Conservation (phyloP, 2,888 invertebrate species). For the Andrena trimmerana region DNA sequence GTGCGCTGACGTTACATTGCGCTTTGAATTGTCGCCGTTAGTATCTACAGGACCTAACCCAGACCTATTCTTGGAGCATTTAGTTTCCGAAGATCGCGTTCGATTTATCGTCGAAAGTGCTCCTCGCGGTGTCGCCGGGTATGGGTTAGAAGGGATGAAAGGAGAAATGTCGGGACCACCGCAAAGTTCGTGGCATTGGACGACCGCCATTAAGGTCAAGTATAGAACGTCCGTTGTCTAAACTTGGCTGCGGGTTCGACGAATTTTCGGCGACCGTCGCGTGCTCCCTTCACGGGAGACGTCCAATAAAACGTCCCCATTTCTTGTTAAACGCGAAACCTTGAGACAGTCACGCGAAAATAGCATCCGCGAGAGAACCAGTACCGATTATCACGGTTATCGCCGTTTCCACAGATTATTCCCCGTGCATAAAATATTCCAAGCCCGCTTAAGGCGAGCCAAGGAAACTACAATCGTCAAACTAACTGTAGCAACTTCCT, state of each 20-base stretch:
- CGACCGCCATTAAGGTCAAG: slow-evolving; percentile 66
- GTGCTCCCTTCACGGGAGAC: not conserved
- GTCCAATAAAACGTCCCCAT: not conserved
- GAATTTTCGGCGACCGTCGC: slow-evolving; percentile 36
- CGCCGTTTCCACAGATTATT: slow-evolving; percentile 5
- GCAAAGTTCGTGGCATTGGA: slow-evolving; percentile 50
- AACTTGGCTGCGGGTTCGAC: slow-evolving; percentile 51
- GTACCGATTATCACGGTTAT: slow-evolving; percentile 10
- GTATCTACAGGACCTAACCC: no score
- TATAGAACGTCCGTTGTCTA: slow-evolving; percentile 61
- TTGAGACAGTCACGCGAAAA: slow-evolving; percentile 1
- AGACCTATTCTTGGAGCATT: not conserved
- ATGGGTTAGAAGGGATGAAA: not conserved
- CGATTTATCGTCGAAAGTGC: slow-evolving; percentile 14
- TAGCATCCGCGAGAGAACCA: not conserved
- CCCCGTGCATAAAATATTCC: slow-evolving; percentile 1
- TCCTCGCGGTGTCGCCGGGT: not conserved
- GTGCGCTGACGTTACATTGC: not conserved
- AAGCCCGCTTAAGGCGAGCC: slow-evolving; percentile 10
- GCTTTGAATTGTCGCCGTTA: no score
- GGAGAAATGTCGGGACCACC: slow-evolving; percentile 58
- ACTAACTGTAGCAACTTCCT: slow-evolving; percentile 4
- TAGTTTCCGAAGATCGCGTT: slow-evolving; percentile 20
- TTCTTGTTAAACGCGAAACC: not conserved
- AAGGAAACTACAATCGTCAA: slow-evolving; percentile 19